Conservation (phyloP, 2,888 invertebrate genomes). For the Temnothorax unifasciatus region DNA sequence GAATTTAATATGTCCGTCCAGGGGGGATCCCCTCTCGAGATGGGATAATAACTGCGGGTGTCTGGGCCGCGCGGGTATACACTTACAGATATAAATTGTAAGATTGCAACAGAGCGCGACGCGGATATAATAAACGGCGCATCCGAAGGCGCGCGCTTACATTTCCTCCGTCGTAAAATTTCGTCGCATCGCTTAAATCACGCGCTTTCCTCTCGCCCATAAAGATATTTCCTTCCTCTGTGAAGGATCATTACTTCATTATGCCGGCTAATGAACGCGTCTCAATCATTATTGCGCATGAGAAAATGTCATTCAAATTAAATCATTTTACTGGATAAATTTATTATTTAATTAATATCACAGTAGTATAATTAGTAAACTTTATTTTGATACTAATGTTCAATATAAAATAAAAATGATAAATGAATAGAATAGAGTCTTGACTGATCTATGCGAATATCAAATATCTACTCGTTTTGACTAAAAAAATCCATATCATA, state of each 20-base stretch:
- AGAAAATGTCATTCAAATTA: neutral
- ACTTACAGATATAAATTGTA: constrained; percentile 60
- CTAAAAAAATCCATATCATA: neutral
- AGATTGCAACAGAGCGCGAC: constrained; percentile 57
- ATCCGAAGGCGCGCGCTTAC: constrained; percentile 39
- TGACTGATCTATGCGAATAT: neutral
- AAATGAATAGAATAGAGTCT: neutral
- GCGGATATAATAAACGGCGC: constrained; percentile 57
- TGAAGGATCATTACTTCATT: constrained; percentile 28
- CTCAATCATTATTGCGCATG: constrained; percentile 10
- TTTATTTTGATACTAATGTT: neutral
- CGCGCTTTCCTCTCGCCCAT: constrained; percentile 14
- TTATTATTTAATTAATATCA: constrained; percentile 11
- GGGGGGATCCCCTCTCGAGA: constrained; percentile 28
- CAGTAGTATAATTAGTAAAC: neutral
- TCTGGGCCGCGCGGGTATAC: constrained; percentile 47
- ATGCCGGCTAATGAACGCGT: constrained; percentile 1
- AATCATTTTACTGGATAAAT: neutral
- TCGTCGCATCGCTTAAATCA: constrained; percentile 49
- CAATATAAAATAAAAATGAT: neutral
- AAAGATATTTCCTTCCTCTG: constrained; percentile 23
- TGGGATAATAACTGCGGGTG: constrained; percentile 58
- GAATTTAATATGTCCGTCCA: constrained; percentile 64
- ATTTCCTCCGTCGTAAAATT: constrained; percentile 49
- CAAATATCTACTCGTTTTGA: neutral